Evolutionary conservation across 2,888 invertebrate species (phyloP), one percentile per base, ranked within the genome.

Genomic region (Odontocolon sp.): DNA sequence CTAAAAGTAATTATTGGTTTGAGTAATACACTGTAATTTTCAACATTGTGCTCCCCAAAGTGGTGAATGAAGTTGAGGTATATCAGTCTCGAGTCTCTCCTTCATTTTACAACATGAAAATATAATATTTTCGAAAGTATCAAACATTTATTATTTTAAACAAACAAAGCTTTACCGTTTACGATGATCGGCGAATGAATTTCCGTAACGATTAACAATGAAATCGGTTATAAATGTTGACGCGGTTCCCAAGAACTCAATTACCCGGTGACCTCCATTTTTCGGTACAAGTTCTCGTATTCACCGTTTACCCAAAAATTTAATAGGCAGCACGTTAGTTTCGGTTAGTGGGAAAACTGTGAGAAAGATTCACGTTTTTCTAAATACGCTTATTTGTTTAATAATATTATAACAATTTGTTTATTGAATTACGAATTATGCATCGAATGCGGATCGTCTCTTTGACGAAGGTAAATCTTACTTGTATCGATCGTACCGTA

Each of bases 261-360:
- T 83, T 78, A 79, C 71, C 68, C 73, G 73, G 38, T 78, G 82
- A 81, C 85, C 84, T 85, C 87, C 87, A 87, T 87, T 82, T n/a
- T 86, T 81, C 77, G 77, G 36, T 67, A 18, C 59, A 82, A 81
- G 84, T 87, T 87, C 87, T 59, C 68, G 9, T 63, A 66, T 76
- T 82, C 69, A 77, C 87, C 87, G 85, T 83, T 81, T 72, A 50
- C 54, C 54, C 74, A 72, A 78, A 77, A 78, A 64, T 71, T 28
- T 33, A 23, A 9, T 16, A 16, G 47, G 77, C 75, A 75, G 78
- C 80, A 76, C 78, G 57, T 71, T 74, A n/a, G n/a, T 18, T 31
- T 8, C 36, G 28, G n/a, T n/a, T n/a, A n/a, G n/a, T n/a, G n/a
- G n/a, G n/a, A n/a, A n/a, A n/a, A n/a, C n/a, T n/a, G n/a, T n/a